A percentile compares a stretch with the other conserved stretches of the same genome.
Conservation (phyloP, 2,113 vertebrate genomes). For the Grammomys surdaster region DNA sequence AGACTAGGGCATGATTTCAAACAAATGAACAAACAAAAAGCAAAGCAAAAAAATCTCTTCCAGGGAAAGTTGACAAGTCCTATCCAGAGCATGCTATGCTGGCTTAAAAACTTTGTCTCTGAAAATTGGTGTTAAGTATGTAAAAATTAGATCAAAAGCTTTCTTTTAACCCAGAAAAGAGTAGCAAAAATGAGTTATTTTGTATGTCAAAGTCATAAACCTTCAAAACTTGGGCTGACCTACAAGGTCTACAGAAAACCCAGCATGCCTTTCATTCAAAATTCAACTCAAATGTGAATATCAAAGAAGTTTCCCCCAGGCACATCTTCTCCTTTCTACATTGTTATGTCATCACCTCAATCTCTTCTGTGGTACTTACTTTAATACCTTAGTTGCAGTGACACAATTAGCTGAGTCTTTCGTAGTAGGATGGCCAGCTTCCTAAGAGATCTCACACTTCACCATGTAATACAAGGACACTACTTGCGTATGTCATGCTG, state of each 20-base stretch:
- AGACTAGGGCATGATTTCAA: neutral
- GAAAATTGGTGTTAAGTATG: conserved; percentile 22
- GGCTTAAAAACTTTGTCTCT: neutral
- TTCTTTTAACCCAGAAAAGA: conserved; percentile 37
- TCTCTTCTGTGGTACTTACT: conserved; percentile 11
- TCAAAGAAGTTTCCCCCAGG: conserved; percentile 14
- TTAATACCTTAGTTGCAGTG: conserved; percentile 1
- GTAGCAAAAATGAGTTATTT: neutral
- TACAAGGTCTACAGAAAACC: neutral
- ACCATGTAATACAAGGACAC: neutral
- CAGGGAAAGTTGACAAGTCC: neutral
- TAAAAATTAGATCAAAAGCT: neutral
- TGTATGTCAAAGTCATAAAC: conserved; percentile 5
- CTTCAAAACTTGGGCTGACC: neutral
- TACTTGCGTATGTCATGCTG: neutral
- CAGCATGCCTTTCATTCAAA: conserved; percentile 28
- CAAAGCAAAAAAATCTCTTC: too few species aligned
- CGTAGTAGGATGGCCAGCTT: neutral
- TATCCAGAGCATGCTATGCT: neutral
- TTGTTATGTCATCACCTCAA: neutral
- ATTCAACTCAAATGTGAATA: conserved; percentile 37
- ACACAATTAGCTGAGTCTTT: neutral
- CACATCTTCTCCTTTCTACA: neutral
- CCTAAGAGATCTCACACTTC: neutral
- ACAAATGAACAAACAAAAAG: neutral